A percentile compares a stretch with the other conserved stretches of the same genome.
Conservation (phyloP, 2,888 invertebrate species). For the Hemithea aestivaria region DNA sequence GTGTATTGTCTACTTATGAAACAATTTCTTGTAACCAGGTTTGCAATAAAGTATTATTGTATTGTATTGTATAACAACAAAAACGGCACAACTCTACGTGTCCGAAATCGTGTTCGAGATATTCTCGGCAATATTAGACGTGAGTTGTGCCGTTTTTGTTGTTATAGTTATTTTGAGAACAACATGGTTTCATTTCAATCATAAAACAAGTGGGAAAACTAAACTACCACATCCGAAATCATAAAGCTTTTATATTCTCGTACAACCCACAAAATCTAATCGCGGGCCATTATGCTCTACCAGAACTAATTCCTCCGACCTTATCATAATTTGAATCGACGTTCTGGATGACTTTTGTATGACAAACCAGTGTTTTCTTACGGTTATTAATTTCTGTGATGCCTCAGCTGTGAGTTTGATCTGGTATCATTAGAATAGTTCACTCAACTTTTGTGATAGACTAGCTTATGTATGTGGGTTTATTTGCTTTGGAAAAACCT, state of each 20-base stretch:
- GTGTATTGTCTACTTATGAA: too few relatives aligned
- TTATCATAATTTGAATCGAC: constrained; percentile 78
- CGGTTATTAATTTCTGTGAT: constrained; percentile 73
- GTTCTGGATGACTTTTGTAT: constrained; percentile 71
- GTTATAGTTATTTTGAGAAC: too few relatives aligned
- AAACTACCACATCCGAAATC: constrained; percentile 44
- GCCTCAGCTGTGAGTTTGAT: constrained; percentile 37
- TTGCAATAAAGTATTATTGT: too few relatives aligned
- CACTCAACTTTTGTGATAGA: constrained; percentile 41
- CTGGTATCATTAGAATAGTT: constrained; percentile 51
- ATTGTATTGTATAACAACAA: too few relatives aligned
- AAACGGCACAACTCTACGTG: too few relatives aligned
- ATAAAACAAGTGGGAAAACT: neutral
- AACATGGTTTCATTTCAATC: too few relatives aligned
- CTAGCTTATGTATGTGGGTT: too few relatives aligned
- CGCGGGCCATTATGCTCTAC: constrained; percentile 68
- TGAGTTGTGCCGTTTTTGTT: too few relatives aligned
- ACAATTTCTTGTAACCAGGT: too few relatives aligned
- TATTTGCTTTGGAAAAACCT: too few relatives aligned
- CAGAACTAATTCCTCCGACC: constrained; percentile 73
- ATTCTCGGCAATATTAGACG: too few relatives aligned
- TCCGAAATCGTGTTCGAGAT: too few relatives aligned
- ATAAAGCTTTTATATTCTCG: constrained; percentile 25
- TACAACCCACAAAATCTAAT: constrained; percentile 52
- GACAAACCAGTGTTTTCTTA: constrained; percentile 75